Conservation (phyloP, 2,888 invertebrate species). For the Volucella inflata region DNA sequence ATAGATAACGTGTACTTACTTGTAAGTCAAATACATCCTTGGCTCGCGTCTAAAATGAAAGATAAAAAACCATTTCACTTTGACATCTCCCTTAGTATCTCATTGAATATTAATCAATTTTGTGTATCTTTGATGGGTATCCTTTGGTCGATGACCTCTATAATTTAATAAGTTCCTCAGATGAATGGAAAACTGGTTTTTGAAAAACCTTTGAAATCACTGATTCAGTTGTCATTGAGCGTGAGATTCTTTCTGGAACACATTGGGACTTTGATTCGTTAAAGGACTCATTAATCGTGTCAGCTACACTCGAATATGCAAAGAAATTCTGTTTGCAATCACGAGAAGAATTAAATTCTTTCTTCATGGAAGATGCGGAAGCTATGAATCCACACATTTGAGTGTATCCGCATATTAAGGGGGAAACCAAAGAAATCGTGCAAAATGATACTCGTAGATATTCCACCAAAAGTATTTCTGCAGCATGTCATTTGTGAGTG, state of each 20-base stretch:
- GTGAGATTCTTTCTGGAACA: neutral
- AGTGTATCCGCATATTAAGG: too few species aligned
- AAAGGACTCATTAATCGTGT: conserved; percentile 40
- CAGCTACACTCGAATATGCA: conserved; percentile 19
- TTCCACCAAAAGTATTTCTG: too few species aligned
- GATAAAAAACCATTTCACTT: conserved; percentile 1
- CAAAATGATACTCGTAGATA: too few species aligned
- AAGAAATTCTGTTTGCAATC: neutral
- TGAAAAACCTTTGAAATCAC: conserved; percentile 6
- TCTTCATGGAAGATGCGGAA: too few species aligned
- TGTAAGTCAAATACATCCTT: conserved; percentile 34
- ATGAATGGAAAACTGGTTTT: neutral
- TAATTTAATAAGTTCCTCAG: conserved; percentile 25
- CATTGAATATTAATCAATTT: conserved; percentile 66
- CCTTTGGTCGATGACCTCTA: conserved; percentile 47
- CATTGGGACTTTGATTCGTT: conserved; percentile 6
- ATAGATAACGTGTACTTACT: too few species aligned
- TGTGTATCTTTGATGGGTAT: conserved; percentile 31
- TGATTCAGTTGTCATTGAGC: conserved; percentile 22
- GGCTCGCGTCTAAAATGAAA: conserved; percentile 44
- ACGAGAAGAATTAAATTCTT: neutral
- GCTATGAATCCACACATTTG: too few species aligned
- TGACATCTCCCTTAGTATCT: conserved; percentile 38
- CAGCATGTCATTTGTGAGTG: too few species aligned
- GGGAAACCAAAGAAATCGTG: too few species aligned